Conservation (phyloP, 2,888 invertebrate genomes). For the Sepiola atlantica region DNA sequence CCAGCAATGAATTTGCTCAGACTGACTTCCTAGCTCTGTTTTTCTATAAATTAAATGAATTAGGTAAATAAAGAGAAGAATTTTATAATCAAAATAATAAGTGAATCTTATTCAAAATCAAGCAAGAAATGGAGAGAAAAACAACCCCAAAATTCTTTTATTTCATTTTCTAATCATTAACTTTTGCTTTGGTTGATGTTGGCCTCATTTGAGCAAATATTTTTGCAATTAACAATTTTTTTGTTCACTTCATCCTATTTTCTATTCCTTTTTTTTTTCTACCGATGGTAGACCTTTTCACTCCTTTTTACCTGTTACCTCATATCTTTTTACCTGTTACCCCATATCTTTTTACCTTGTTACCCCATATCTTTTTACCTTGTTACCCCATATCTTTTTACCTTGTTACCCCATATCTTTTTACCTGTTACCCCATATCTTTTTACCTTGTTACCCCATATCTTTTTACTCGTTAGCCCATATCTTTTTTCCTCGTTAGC, state of each 20-base stretch:
- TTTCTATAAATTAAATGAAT: no score
- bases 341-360: not conserved
- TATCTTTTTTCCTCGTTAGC: not conserved
- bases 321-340: not conserved
- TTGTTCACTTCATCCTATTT: not conserved
- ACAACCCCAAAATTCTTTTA: not conserved
- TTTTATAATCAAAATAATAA: not conserved
- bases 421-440: not conserved
- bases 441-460: not conserved
- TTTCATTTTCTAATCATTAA: not conserved
- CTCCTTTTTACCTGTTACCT: not conserved
- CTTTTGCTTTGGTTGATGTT: constrained; percentile 24
- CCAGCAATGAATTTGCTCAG: no score
- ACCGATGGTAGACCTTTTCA: not conserved
- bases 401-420: no score
- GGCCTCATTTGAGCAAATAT: not conserved
- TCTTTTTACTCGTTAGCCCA: not conserved
- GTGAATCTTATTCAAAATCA: not conserved
- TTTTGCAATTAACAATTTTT: not conserved
- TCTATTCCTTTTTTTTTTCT: not conserved
- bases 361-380: not conserved
- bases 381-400: no score
- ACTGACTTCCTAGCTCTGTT: no score
- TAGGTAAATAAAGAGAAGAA: no score
- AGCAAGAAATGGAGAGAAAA: not conserved